These are phyloP conservation scores for Oncorhynchus keta DNA, from an alignment of 2,113 vertebrate genomes.

Conservation along the genomic window DNA sequence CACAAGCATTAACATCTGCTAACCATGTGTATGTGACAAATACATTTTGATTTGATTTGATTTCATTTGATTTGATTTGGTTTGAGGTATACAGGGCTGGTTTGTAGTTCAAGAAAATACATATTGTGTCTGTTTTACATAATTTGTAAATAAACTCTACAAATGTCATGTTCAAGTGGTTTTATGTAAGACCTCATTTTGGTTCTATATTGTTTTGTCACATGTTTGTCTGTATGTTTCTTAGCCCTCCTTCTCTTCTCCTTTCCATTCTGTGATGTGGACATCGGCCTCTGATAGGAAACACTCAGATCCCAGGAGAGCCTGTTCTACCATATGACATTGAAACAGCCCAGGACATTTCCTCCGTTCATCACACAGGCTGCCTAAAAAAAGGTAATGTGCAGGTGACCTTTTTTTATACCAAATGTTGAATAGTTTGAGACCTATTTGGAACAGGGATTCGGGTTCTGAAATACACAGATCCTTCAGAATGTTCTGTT, in stretches of 20 bases:
- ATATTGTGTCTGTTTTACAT: too few relatives aligned
- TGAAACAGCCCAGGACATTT: constrained; percentile 64
- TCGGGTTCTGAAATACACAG: neutral
- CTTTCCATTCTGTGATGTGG: constrained; percentile 17
- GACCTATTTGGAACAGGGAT: neutral
- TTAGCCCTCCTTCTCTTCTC: neutral
- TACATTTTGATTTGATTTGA: too few relatives aligned
- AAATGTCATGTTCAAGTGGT: too few relatives aligned
- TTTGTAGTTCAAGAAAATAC: too few relatives aligned
- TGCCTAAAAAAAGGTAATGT: constrained; percentile 58
- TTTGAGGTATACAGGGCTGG: too few relatives aligned
- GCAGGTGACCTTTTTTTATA: constrained; percentile 12
- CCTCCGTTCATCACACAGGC: constrained; percentile 67
- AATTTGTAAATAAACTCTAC: too few relatives aligned
- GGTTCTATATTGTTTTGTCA: too few relatives aligned
- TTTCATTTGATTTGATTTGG: too few relatives aligned
- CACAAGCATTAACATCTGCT: too few relatives aligned
- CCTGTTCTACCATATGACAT: constrained; percentile 62
- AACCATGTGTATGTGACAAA: too few relatives aligned
- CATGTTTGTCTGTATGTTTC: neutral
- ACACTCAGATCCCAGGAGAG: constrained; percentile 33
- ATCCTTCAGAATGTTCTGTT: neutral
- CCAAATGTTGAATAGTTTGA: neutral
- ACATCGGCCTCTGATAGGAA: constrained; percentile 44
- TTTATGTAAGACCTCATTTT: too few relatives aligned